Evolutionary conservation across 1,140 invertebrate species (phyloP), one percentile per base, ranked within the genome.

Genomic region (Caerostris darwini): DNA sequence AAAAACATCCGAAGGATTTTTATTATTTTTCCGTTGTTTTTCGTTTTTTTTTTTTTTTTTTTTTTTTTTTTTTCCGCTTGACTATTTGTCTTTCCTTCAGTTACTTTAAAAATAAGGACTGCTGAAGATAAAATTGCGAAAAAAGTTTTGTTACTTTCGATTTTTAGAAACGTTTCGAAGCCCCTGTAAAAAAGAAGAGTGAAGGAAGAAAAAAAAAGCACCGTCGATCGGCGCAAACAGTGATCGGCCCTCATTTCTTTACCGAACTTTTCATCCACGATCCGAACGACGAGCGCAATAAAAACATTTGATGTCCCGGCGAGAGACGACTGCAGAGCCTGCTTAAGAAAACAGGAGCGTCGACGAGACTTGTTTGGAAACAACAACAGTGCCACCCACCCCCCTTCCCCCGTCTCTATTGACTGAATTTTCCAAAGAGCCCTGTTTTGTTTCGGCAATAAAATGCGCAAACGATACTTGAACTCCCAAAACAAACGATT

Each of bases 381-480:
- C 5, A 71, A 53, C 34, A 77, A 12, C 6, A 77, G 19, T 4
- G 14, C 2, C 12, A 53, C 8, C 2, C 12, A 53, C 8, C 12
- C 34, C 8, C 10, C 12, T 10, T 77, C 8, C 5, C 61, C 10
- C 12, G 10, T 77, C 8, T 8, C 61, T 67, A 12, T 50, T 50
- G 10, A 4, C 19, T 10, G 6, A 77, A 50, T 77, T 50, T 53
- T 77, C 50, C 50, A 12, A 50, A 50, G 50, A 50, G 12, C 50
- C 12, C 4, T 77, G 71, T 53, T 77, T 53, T 77, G 71, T 77
- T 53, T 53, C 8, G 34, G 5, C 71, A 53, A 77, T 77, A 77
- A 77, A 77, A 77, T 53, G 71, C 34, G 10, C 71, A 77, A 77
- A 77, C 34, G 71, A 77, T 77, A 50, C 71, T 77, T 50, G 19